Evolutionary conservation across 2,888 invertebrate species (phyloP).

Genomic region (Dynastes tityus): DNA sequence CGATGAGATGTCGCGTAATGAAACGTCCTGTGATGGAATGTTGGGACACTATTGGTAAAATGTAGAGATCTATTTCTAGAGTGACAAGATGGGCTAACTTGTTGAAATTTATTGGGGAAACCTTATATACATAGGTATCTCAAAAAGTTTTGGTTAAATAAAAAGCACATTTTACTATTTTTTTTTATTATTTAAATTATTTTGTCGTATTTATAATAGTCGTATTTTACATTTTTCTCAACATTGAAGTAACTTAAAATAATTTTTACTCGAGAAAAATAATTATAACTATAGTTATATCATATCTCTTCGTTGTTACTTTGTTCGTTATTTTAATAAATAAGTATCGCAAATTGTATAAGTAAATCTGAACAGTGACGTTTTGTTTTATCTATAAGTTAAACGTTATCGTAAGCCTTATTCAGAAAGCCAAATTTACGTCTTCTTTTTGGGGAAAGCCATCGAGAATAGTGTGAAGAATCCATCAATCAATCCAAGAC

Average conservation of each 20-base stretch:
- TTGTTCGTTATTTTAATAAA: background rate
- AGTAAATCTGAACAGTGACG: too few relatives aligned
- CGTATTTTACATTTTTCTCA: constrained; percentile 5
- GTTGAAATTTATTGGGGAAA: too few relatives aligned
- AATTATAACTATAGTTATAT: constrained; percentile 8
- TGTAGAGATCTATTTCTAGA: too few relatives aligned
- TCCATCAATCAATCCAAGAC: constrained; percentile 54
- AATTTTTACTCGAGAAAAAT: background rate
- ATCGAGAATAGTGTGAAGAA: constrained; percentile 53
- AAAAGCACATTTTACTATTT: too few relatives aligned
- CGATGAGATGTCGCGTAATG: too few relatives aligned
- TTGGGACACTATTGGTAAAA: too few relatives aligned
- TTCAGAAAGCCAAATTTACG: constrained; percentile 29
- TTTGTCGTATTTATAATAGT: background rate
- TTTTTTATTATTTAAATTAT: too few relatives aligned
- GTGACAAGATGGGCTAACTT: too few relatives aligned
- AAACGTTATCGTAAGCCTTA: background rate
- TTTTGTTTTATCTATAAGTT: background rate
- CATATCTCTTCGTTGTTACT: background rate
- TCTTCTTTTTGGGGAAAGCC: constrained; percentile 56
- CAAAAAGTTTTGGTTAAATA: too few relatives aligned
- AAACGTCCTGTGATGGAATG: too few relatives aligned
- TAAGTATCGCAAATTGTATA: background rate
- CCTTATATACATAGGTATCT: too few relatives aligned
- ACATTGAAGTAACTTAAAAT: background rate